Conservation (phyloP, 2,888 invertebrate species). For the Ormyrus nitidulus region DNA sequence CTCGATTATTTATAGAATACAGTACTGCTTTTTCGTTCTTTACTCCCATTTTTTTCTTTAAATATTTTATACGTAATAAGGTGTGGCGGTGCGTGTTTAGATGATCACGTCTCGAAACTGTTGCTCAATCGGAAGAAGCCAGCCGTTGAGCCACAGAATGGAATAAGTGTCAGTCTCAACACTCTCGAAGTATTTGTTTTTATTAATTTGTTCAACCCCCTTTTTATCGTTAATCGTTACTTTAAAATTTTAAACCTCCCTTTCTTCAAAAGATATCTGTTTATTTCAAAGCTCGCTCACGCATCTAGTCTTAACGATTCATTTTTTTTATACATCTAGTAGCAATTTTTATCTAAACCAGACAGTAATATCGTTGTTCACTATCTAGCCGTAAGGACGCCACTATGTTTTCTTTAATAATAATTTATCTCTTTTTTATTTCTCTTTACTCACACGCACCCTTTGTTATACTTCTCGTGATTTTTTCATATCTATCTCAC, state of each 20-base stretch:
- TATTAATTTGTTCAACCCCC: constrained; percentile 27
- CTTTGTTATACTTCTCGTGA: constrained; percentile 17
- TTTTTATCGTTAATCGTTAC: constrained; percentile 42
- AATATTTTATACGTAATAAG: constrained; percentile 52
- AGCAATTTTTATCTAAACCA: constrained; percentile 58
- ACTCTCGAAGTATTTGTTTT: constrained; percentile 54
- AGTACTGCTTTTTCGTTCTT: constrained; percentile 51
- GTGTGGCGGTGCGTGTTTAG: constrained; percentile 63
- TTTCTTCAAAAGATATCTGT: constrained; percentile 57
- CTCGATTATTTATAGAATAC: constrained; percentile 52
- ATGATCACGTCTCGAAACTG: constrained; percentile 61
- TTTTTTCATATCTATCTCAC: constrained; percentile 13
- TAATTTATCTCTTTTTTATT: constrained; percentile 49
- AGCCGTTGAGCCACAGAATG: constrained; percentile 59
- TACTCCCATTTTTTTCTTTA: constrained; percentile 21
- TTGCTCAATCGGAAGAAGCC: constrained; percentile 58
- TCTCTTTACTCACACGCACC: constrained; percentile 35
- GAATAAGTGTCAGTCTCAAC: constrained; percentile 60
- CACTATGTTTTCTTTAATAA: constrained; percentile 54
- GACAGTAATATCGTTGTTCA: constrained; percentile 57
- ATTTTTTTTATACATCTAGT: constrained; percentile 61
- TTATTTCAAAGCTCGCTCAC: constrained; percentile 57
- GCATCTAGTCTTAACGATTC: constrained; percentile 57
- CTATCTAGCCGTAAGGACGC: constrained; percentile 59
- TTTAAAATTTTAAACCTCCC: constrained; percentile 43